Evolutionary conservation across 2,888 invertebrate species (phyloP).

Genomic region (Diarsia rubi): DNA sequence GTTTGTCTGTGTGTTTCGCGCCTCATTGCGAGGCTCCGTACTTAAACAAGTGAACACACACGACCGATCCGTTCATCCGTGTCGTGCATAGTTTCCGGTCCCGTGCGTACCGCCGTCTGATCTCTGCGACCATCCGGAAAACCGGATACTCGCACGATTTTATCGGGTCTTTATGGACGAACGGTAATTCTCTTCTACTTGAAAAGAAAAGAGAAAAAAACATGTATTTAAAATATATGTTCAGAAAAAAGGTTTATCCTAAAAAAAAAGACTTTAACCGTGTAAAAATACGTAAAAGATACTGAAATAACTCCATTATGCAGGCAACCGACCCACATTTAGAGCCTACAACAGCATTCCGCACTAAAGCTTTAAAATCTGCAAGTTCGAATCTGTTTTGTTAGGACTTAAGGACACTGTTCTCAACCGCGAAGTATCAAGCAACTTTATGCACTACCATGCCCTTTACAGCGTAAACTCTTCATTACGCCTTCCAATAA

Average conservation of each 20-base stretch:
- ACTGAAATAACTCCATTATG: slow-evolving; percentile 47
- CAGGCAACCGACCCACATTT: slow-evolving; percentile 38
- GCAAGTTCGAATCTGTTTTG: slow-evolving; percentile 52
- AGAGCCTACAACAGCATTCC: slow-evolving; percentile 41
- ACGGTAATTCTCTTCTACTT: slow-evolving; percentile 13
- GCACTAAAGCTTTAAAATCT: slow-evolving; percentile 61
- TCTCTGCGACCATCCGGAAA: slow-evolving; percentile 54
- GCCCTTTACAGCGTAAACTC: slow-evolving; percentile 64
- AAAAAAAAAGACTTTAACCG: slow-evolving; percentile 4
- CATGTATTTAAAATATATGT: neutral
- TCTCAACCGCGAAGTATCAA: slow-evolving; percentile 47
- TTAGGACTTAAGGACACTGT: slow-evolving; percentile 56
- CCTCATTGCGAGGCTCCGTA: slow-evolving; percentile 12
- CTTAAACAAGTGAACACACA: slow-evolving; percentile 33
- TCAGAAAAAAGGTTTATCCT: neutral
- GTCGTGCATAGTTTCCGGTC: slow-evolving; percentile 48
- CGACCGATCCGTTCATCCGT: slow-evolving; percentile 36
- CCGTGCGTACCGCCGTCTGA: slow-evolving; percentile 49
- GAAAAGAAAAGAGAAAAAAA: neutral
- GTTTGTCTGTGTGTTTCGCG: slow-evolving; percentile 11
- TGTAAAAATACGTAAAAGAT: slow-evolving; percentile 1
- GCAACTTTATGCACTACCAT: slow-evolving; percentile 58
- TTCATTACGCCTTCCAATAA: slow-evolving; percentile 77
- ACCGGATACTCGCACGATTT: slow-evolving; percentile 48
- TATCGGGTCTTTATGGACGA: slow-evolving; percentile 41